Conservation (phyloP, 1,140 invertebrate genomes). For the Mercenaria mercenaria region DNA sequence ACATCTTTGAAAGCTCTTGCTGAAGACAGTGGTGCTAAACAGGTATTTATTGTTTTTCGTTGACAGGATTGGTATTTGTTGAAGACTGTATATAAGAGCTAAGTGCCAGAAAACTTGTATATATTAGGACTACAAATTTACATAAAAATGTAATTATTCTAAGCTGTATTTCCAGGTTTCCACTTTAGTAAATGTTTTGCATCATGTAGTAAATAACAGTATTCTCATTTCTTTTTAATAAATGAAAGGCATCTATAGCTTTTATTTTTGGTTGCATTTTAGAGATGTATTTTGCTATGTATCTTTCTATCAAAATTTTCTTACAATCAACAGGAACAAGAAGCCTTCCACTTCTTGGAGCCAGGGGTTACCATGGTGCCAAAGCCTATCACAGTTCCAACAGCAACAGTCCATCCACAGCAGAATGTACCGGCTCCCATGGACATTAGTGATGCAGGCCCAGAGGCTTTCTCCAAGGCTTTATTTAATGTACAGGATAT, state of each 20-base stretch:
- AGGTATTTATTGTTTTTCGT: conserved; percentile 51
- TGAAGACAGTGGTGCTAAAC: conserved; percentile 39
- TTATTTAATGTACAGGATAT: conserved; percentile 88
- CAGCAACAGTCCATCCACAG: conserved; percentile 37
- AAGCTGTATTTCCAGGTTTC: no score
- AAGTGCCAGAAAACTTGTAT: no score
- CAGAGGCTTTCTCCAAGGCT: conserved; percentile 80
- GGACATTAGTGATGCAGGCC: conserved; percentile 79
- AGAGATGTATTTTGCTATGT: background rate
- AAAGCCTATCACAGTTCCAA: background rate
- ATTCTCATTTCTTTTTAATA: no score
- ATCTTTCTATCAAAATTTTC: no score
- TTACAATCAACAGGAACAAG: conserved; percentile 23
- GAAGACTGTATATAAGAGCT: conserved; percentile 8
- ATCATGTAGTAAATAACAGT: no score
- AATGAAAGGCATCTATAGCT: no score
- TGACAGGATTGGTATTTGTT: background rate
- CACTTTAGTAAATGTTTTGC: no score
- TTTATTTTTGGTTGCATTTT: no score
- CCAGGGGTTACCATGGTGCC: background rate
- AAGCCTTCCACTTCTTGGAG: conserved; percentile 60
- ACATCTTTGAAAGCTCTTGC: conserved; percentile 64
- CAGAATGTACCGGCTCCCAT: conserved; percentile 71
- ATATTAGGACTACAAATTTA: no score
- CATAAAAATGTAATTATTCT: no score